Percentiles rank a stretch among this genome's conserved stretches.
phyloP scores from a whole-genome alignment of 2,113 vertebrate genomes.

The Cinclus mexicanus region DNA sequence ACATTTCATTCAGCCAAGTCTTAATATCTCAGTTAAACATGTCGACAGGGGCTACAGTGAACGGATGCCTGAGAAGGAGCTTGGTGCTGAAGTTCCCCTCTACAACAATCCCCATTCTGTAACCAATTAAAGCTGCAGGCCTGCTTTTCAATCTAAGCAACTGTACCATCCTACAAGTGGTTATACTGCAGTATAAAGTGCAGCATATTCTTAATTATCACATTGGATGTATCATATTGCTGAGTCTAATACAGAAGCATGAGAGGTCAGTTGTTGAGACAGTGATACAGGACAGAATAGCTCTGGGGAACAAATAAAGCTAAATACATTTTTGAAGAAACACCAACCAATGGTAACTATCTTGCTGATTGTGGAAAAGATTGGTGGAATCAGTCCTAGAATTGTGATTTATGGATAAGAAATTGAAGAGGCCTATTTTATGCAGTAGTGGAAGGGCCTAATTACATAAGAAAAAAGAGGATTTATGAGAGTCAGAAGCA shows the following conservation, averaged over 20 bases:
- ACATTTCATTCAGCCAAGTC: neutral
- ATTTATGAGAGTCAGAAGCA: constrained; percentile 35
- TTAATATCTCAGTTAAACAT: neutral
- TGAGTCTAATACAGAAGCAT: neutral
- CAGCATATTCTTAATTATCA: neutral
- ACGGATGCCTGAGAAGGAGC: neutral
- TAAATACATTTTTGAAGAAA: constrained; percentile 38
- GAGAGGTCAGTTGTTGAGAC: neutral
- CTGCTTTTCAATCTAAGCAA: neutral
- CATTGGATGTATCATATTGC: neutral
- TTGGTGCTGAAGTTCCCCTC: neutral
- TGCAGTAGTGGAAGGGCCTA: constrained; percentile 37
- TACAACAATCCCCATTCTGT: neutral
- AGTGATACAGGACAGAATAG: neutral
- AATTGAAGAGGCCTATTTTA: constrained; percentile 56
- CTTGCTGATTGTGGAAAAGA: neutral
- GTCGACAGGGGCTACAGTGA: neutral
- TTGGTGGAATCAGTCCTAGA: constrained; percentile 33
- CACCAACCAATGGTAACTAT: neutral
- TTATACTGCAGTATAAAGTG: neutral
- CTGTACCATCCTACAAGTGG: neutral
- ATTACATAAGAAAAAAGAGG: constrained; percentile 37
- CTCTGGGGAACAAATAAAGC: constrained; percentile 51
- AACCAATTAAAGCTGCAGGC: neutral
- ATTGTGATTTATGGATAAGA: constrained; percentile 39